A percentile compares a stretch with the other conserved stretches of the same genome.
These are phyloP conservation scores for Enteromius paludinosus DNA, from an alignment of 2,797 vertebrate genomes.

Conservation along the genomic window DNA sequence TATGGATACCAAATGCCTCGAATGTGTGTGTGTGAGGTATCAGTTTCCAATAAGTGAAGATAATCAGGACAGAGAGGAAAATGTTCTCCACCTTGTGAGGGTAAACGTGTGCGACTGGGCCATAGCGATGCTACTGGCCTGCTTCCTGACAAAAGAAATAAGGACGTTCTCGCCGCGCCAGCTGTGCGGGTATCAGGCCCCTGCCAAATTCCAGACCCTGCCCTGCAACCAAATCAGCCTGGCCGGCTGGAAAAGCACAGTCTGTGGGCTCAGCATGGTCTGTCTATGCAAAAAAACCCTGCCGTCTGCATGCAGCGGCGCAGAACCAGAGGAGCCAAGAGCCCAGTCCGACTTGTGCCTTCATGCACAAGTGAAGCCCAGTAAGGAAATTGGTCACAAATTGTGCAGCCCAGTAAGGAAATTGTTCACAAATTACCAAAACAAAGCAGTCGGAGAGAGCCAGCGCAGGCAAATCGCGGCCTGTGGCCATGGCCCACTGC, in stretches of 20 bases:
- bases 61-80: conserved; percentile 43
- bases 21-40: conserved; percentile 16
- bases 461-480: conserved; percentile 54
- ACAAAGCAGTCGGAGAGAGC: conserved; percentile 58
- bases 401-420: conserved; percentile 59
- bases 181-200: conserved; percentile 66
- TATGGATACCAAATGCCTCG: conserved; percentile 38
- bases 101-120: conserved; percentile 39
- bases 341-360: conserved; percentile 52
- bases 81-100: conserved; percentile 24
- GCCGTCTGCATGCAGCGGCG: conserved; percentile 55
- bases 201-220: conserved; percentile 59
- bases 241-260: conserved; percentile 81
- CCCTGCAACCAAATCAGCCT: conserved; percentile 82
- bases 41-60: conserved; percentile 32
- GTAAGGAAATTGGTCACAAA: conserved; percentile 55
- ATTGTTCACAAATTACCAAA: conserved; percentile 63
- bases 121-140: conserved; percentile 39
- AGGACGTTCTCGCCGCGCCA: conserved; percentile 60
- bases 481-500: conserved; percentile 33
- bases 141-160: conserved; percentile 59
- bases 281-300: conserved; percentile 58
- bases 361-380: conserved; percentile 56
- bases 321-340: conserved; percentile 58
- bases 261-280: conserved; percentile 70